Percentiles rank a stretch among this genome's conserved stretches.
Evolutionary conservation across 2,113 vertebrate species (phyloP).

Genomic region (Scatophagus argus): DNA sequence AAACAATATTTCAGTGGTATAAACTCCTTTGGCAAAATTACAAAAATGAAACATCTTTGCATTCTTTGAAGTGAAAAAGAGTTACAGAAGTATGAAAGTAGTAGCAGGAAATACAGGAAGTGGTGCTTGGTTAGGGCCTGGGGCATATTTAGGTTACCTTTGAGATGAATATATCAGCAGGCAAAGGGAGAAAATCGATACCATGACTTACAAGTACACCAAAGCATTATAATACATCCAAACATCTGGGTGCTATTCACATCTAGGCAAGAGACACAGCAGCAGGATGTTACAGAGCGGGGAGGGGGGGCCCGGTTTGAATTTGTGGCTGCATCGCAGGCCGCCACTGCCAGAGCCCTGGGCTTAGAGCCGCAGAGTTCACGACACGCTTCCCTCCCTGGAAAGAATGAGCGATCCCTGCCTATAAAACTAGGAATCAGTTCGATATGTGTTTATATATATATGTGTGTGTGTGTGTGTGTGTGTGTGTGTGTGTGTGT

Average conservation of each 20-base stretch:
- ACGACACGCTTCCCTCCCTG: constrained; percentile 76
- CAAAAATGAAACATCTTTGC: constrained; percentile 8
- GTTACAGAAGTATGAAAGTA: constrained; percentile 12
- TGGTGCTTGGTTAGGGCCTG: constrained; percentile 28
- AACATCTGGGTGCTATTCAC: constrained; percentile 79
- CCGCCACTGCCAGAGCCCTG: constrained; percentile 66
- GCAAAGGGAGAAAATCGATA: constrained; percentile 54
- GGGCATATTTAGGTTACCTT: constrained; percentile 24
- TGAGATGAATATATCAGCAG: constrained; percentile 49
- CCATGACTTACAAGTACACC: constrained; percentile 50
- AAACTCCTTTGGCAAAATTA: background rate
- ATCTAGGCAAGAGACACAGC: constrained; percentile 59
- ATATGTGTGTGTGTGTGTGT: constrained; percentile 39
- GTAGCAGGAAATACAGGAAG: constrained; percentile 27
- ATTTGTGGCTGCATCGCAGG: constrained; percentile 70
- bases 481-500: constrained; percentile 40
- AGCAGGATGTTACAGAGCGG: constrained; percentile 66
- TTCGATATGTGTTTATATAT: constrained; percentile 62
- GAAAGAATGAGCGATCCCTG: constrained; percentile 80
- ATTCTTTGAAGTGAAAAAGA: constrained; percentile 20
- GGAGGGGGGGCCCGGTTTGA: constrained; percentile 61
- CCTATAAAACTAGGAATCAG: constrained; percentile 62
- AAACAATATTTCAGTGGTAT: constrained; percentile 10
- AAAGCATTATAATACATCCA: constrained; percentile 56
- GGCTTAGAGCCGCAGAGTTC: constrained; percentile 71